Evolutionary conservation across 1,140 invertebrate species (phyloP), one percentile per base, ranked within the genome.

Genomic region (Spodoptera frugiperda): DNA sequence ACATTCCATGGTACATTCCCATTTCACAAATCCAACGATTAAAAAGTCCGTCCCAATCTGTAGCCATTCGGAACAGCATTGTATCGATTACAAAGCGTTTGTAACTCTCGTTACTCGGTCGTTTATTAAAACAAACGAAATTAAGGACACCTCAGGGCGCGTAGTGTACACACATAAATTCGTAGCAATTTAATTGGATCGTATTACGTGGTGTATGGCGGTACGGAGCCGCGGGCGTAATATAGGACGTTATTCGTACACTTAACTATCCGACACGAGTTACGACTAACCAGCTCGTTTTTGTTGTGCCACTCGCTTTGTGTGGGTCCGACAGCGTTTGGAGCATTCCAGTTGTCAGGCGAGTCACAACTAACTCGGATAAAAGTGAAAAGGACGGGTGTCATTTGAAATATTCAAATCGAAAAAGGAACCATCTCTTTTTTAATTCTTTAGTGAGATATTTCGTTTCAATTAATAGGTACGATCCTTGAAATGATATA

Each of bases 181-280:
- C 79, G 61, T 81, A 75, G 70, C 86, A 84, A 85, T 90, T 91
- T 90, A 91, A 89, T 91, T 88, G 85, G 85, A 87, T 89, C 80
- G 80, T 84, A 85, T 89, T 86, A 89, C 80, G 83, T 84, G 82
- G 86, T 83, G 86, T 82, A 88, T 89, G 80, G 82, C 80, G 82
- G 81, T 79, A 79, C 79, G 71, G 81, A 80, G 84, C 85, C 82
- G 82, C 84, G 83, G 85, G 80, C 77, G 82, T 81, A 84, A 89
- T 87, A 90, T 87, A 79, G 82, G 78, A 79, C 81, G 82, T 88
- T 87, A 89, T 84, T 88, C 78, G 84, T 86, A 86, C 82, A 54
- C 54, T 80, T 85, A 59, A 70, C 65, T 77, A 76, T 76, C 73
- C 59, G 49, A 46, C 73, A 33, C 48, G 51, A 76, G 61, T 84